Evolutionary conservation across 2,113 vertebrate species (phyloP), one percentile per base, ranked within the genome.

Genomic region (Genyomyrus donnyi): DNA sequence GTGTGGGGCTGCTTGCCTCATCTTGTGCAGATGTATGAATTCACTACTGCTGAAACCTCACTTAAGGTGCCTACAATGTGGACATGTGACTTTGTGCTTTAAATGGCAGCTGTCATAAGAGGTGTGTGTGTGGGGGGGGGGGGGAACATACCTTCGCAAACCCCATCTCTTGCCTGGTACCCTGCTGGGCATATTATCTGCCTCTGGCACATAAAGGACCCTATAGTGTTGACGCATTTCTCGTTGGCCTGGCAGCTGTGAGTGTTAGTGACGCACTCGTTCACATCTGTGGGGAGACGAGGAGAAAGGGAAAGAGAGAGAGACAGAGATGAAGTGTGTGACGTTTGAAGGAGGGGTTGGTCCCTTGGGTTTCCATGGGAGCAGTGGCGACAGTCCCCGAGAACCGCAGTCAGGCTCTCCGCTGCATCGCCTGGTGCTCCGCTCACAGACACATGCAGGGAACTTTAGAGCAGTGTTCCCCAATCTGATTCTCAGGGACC

Each of bases 201-300:
- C 92, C 93, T 96, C 92, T 97, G 93, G 89, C 98, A 99, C 13
- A 91, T 94, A 93, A 98, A 98, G 0, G 97, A 98, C 10, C 97
- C 98, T 90, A 96, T 3, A 0, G 96, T 98, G 95, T 99, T 98
- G 88, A 98, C 89, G 1, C 98, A 99, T 93, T 93, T 96, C 94
- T 98, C 96, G 0, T 94, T 91, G 70, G 93, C 92, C 90, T 94
- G 95, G 93, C 98, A 99, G 0, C 94, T 97, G 94, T 98, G 97
- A 0, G 92, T 89, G 89, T 96, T 95, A 5, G 95, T 95, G 89
- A 96, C 91, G 10, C 98, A 99, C 93, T 98, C 98, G 3, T 99
- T 97, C 91, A 98, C 93, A 94, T 99, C 98, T 99, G 93, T n/a
- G 90, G 91, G 80, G 89, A 89, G 92, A 6, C 89, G 91, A 42